Conservation (phyloP, 2,888 invertebrate species). For the Sarcophaga variegata region DNA sequence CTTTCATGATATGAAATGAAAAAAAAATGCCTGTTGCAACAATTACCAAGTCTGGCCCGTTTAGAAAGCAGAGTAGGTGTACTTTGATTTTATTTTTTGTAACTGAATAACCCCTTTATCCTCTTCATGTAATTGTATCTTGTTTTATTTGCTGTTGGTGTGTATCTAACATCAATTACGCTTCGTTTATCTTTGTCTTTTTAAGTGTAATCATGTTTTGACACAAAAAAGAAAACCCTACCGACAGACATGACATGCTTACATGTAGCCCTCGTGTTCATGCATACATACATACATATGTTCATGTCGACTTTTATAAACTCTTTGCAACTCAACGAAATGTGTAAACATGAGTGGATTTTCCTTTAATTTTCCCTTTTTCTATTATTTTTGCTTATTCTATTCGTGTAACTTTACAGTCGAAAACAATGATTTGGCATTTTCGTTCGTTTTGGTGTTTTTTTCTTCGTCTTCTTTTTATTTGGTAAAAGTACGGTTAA, state of each 20-base stretch:
- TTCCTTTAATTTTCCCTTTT: constrained; percentile 33
- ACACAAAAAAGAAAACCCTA: constrained; percentile 28
- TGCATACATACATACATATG: neutral
- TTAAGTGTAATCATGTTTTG: constrained; percentile 17
- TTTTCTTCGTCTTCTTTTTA: neutral
- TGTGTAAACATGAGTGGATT: constrained; percentile 26
- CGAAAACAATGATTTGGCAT: constrained; percentile 56
- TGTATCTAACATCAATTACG: constrained; percentile 43
- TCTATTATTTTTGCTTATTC: neutral
- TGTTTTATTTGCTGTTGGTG: neutral
- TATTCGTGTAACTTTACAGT: constrained; percentile 24
- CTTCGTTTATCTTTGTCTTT: constrained; percentile 41
- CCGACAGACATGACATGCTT: neutral
- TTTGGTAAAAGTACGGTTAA: constrained; percentile 38
- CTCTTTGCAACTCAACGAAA: neutral
- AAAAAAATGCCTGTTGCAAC: neutral
- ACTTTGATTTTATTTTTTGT: neutral
- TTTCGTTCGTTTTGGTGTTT: constrained; percentile 14
- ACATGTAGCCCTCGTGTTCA: neutral
- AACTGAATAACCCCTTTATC: neutral
- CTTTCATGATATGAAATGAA: neutral
- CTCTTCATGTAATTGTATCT: neutral
- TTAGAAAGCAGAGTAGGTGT: neutral
- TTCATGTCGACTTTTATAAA: neutral
- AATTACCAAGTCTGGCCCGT: neutral